phyloP scores from a whole-genome alignment of 92 coral and sea anemone species.

The Anthopleura xanthogrammica region DNA sequence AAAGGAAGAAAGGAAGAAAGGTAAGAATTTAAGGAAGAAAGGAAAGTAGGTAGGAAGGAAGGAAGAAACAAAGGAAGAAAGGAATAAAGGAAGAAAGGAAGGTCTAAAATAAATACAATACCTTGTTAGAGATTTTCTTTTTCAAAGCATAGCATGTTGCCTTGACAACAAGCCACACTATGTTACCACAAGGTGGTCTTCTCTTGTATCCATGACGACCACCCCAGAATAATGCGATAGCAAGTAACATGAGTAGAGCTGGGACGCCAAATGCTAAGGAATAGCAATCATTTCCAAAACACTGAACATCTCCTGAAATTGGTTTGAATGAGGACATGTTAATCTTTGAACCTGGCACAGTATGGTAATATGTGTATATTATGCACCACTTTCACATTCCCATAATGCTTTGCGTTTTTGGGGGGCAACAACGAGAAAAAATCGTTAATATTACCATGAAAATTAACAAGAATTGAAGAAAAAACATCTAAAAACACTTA shows the following conservation, averaged over 20 bases:
- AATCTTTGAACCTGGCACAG: too few species aligned
- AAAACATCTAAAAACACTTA: too few species aligned
- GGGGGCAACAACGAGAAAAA: too few species aligned
- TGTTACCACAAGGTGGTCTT: constrained; percentile 68
- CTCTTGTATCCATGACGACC: constrained; percentile 82
- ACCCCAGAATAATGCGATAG: constrained; percentile 71
- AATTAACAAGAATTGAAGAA: too few species aligned
- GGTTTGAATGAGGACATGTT: neutral
- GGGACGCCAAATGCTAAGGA: constrained; percentile 83
- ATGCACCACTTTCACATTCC: too few species aligned
- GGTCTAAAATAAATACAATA: neutral
- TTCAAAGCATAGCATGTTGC: constrained; percentile 67
- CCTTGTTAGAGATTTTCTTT: constrained; percentile 56
- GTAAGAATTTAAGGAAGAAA: too few species aligned
- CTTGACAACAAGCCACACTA: constrained; percentile 67
- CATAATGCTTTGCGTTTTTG: too few species aligned
- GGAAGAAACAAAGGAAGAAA: neutral
- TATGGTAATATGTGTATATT: too few species aligned
- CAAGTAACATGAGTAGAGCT: constrained; percentile 66
- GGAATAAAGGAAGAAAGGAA: neutral
- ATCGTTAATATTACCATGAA: too few species aligned
- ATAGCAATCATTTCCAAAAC: constrained; percentile 67
- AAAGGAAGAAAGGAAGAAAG: neutral
- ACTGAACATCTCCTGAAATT: constrained; percentile 64
- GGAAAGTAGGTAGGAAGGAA: too few species aligned